phyloP scores from a whole-genome alignment of 2,888 invertebrate genomes.

The Phorcus lineatus region DNA sequence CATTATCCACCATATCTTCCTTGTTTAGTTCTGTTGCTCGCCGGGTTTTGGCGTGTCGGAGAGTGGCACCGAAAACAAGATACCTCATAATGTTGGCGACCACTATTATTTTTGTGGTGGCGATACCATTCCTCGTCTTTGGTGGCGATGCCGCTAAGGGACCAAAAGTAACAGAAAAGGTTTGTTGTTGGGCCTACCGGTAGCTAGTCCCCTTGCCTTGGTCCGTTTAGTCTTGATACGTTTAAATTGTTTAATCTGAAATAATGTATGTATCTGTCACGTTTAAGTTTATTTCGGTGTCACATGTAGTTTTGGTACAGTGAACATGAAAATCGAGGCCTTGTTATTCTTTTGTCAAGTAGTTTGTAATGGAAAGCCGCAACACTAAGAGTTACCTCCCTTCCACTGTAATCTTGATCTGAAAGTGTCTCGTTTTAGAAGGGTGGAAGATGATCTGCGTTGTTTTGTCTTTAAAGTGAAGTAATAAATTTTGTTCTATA shows the following conservation, averaged over 20 bases:
- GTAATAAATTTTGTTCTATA: no score
- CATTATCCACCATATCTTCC: neutral
- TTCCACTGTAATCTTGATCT: no score
- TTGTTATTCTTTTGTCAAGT: neutral
- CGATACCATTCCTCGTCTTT: conserved; percentile 18
- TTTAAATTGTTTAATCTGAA: no score
- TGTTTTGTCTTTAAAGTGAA: no score
- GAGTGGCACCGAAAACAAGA: neutral
- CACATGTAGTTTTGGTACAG: neutral
- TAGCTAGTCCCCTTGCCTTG: no score
- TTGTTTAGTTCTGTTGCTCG: neutral
- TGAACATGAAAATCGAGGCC: neutral
- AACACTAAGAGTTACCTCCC: no score
- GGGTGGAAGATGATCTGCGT: neutral
- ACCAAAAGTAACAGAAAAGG: conserved; percentile 30
- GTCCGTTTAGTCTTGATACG: no score
- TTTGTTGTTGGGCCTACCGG: neutral
- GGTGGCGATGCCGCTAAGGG: conserved; percentile 11
- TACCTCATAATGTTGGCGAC: conserved; percentile 17
- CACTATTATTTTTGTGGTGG: neutral
- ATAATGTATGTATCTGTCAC: no score
- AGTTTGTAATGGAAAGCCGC: neutral
- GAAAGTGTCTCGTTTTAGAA: no score
- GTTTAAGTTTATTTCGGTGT: no score
- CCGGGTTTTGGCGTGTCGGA: neutral